A percentile compares a stretch with the other conserved stretches of the same genome.
These are phyloP conservation scores for Phalacrocorax carbo DNA, from an alignment of 2,113 vertebrate species.

Conservation along the genomic window DNA sequence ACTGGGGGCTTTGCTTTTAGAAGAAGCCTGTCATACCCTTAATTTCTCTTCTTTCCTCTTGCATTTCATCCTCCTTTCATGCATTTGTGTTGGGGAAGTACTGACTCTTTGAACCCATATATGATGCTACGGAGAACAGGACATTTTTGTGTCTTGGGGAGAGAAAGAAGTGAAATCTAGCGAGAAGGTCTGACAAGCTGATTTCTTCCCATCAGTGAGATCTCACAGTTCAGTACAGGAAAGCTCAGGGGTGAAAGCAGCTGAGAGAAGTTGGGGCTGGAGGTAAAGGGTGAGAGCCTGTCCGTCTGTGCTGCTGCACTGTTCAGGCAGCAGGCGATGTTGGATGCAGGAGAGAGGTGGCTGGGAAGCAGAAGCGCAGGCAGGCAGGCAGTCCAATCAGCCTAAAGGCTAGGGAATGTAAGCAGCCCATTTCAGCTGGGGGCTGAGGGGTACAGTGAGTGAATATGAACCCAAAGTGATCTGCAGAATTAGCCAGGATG, in stretches of 20 bases:
- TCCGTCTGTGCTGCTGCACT: neutral
- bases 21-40: neutral
- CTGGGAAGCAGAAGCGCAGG: neutral
- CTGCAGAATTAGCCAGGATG: neutral
- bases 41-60: neutral
- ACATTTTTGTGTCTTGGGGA: neutral
- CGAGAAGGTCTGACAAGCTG: neutral
- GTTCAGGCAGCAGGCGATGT: neutral
- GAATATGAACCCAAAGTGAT: neutral
- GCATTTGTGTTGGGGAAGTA: neutral
- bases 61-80: neutral
- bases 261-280: neutral
- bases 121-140: neutral
- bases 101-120: neutral
- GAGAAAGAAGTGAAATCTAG: neutral
- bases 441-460: neutral
- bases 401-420: neutral
- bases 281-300: neutral
- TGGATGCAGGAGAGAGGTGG: neutral
- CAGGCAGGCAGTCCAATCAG: neutral
- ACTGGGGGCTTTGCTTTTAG: neutral
- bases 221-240: neutral
- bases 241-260: neutral
- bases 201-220: neutral
- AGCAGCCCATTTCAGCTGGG: neutral